These are phyloP conservation scores for Patella vulgata DNA, from an alignment of 1,140 invertebrate genomes.

Conservation along the genomic window DNA sequence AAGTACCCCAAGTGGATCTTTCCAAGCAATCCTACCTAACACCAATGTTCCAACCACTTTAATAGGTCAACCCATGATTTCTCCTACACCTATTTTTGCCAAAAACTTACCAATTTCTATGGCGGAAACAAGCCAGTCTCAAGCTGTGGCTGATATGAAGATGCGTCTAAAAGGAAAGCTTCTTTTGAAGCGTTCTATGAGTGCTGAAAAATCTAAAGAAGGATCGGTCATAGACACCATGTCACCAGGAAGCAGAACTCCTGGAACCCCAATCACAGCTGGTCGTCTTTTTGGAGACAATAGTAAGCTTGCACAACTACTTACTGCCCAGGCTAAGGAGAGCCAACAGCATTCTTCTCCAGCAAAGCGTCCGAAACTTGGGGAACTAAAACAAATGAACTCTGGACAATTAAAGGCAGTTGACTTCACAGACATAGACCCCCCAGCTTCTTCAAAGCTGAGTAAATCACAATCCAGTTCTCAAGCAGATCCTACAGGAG, in stretches of 20 bases:
- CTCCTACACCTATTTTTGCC: constrained; percentile 30
- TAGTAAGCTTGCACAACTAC: constrained; percentile 2
- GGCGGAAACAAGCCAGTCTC: constrained; percentile 4
- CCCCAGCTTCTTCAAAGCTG: no score
- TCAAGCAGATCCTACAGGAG: no score
- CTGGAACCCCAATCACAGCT: constrained; percentile 9
- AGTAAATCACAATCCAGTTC: no score
- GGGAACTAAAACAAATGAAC: constrained; percentile 12
- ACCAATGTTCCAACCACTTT: no score
- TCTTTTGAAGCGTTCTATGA: constrained; percentile 60
- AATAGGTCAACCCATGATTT: neutral
- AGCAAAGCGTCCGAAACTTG: constrained; percentile 7
- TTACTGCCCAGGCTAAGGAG: neutral
- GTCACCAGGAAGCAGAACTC: neutral
- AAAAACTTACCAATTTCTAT: constrained; percentile 19
- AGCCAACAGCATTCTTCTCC: no score
- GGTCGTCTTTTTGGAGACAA: constrained; percentile 1
- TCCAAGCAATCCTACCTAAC: no score
- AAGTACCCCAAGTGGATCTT: no score
- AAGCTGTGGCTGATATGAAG: constrained; percentile 35
- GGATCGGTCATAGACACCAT: neutral
- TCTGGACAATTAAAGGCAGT: no score
- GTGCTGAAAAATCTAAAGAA: constrained; percentile 42
- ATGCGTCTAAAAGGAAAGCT: constrained; percentile 53
- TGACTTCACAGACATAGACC: no score